Conservation (phyloP, 1,140 invertebrate genomes). For the Drosophila nannoptera region DNA sequence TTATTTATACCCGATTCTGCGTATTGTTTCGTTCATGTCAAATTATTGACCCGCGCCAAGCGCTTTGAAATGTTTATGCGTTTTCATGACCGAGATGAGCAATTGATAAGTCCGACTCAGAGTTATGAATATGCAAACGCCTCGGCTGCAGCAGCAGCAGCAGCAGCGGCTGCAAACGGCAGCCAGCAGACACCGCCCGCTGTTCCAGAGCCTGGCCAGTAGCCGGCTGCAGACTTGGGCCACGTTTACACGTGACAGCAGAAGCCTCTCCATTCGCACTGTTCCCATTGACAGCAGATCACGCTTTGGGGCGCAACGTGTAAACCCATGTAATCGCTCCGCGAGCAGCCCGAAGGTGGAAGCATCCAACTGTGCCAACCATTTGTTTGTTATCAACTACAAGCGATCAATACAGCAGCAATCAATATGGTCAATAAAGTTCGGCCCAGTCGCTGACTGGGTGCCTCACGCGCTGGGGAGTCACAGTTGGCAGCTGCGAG, state of each 20-base stretch:
- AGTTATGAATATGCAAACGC: constrained; percentile 75
- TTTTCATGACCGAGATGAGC: constrained; percentile 75
- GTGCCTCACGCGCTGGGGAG: constrained; percentile 22
- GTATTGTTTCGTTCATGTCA: constrained; percentile 78
- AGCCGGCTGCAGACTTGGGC: constrained; percentile 38
- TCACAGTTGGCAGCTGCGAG: constrained; percentile 4
- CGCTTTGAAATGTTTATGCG: constrained; percentile 75
- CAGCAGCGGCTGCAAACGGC: constrained; percentile 12
- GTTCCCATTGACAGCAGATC: background rate
- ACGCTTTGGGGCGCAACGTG: background rate
- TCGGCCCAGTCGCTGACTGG: constrained; percentile 27
- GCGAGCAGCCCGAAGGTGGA: constrained; percentile 31
- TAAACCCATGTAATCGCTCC: constrained; percentile 10
- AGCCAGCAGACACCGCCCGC: constrained; percentile 50
- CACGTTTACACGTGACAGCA: constrained; percentile 50
- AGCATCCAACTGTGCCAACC: constrained; percentile 50
- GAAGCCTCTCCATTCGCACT: background rate
- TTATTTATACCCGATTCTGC: constrained; percentile 33
- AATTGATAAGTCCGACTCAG: constrained; percentile 71
- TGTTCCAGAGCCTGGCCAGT: constrained; percentile 51
- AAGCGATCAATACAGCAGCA: constrained; percentile 77
- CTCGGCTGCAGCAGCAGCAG: constrained; percentile 9
- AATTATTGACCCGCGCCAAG: constrained; percentile 73
- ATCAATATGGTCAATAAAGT: constrained; percentile 78
- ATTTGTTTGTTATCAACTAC: constrained; percentile 61